Evolutionary conservation across 2,888 invertebrate species (phyloP), one percentile per base, ranked within the genome.

Genomic region (Drosophila melanosoma): DNA sequence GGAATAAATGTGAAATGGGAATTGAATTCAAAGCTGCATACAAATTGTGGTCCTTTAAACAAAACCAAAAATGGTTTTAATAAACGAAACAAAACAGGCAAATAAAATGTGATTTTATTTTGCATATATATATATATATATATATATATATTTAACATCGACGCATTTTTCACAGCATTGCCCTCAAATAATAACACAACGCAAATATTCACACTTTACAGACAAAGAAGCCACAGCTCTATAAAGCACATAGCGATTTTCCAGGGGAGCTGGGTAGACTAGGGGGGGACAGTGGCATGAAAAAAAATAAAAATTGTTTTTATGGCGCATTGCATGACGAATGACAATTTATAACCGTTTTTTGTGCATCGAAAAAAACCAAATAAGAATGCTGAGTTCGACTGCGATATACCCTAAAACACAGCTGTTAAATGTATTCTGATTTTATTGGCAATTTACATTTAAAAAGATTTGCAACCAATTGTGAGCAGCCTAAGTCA

Each of bases 281-380:
- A 29, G 29, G 42, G 32, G 45, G 36, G 51, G 32, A 20, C 23
- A n/a, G 20, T 7, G 15, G 33, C 10, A 33, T 15, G 40, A 17
- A 58, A 60, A 65, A 65, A 64, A 62, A 57, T 17, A 0, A 40
- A 40, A 20, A 40, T 40, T 7, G 17, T 38, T 33, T 66, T 64
- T 53, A 35, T 45, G 45, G 17, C 62, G 45, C 73, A 60, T 76
- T 56, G 83, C 87, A 81, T 89, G 91, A 85, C 83, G 79, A 89
- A 81, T 90, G 87, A 85, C 82, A 81, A 82, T 80, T 86, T 91
- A 82, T 79, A 82, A 75, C 71, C 77, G 87, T 90, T 86, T 90
- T 88, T 71, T 23, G 42, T 32, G 20, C 36, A 40, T 38, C 29
- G 61, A 61, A 35, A 40, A 26, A 29, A 5, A 5, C 0, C 29